phyloP scores from a whole-genome alignment of 1,140 invertebrate species.

The Schmidtea mediterranea region DNA sequence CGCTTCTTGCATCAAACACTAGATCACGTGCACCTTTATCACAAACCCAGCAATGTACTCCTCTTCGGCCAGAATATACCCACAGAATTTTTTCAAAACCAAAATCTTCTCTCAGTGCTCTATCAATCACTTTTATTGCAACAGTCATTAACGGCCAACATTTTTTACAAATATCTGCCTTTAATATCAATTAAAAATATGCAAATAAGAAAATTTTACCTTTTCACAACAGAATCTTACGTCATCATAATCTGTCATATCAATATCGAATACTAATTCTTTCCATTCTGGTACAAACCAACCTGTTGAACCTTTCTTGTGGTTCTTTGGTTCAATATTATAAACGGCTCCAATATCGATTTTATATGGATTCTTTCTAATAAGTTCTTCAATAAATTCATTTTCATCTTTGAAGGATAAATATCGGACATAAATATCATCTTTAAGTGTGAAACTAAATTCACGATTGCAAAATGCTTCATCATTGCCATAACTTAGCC shows the following conservation, averaged over 20 bases:
- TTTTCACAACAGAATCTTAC: conserved; percentile 47
- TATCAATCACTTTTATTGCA: conserved; percentile 64
- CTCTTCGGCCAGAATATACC: conserved; percentile 81
- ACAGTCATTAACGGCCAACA: conserved; percentile 92
- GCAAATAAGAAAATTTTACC: neutral
- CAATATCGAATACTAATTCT: conserved; percentile 94
- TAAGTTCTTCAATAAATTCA: conserved; percentile 51
- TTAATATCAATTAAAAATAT: no score
- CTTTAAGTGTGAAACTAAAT: conserved; percentile 73
- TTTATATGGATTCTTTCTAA: conserved; percentile 51
- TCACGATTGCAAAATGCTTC: conserved; percentile 37
- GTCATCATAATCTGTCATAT: conserved; percentile 97
- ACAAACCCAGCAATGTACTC: conserved; percentile 88
- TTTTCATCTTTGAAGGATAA: conserved; percentile 51
- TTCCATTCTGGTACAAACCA: conserved; percentile 34
- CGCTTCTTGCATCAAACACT: conserved; percentile 33
- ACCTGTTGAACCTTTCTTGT: conserved; percentile 31
- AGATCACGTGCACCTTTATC: conserved; percentile 52
- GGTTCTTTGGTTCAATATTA: conserved; percentile 35
- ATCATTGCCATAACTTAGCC: no score
- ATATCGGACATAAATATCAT: conserved; percentile 75
- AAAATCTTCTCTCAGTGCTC: conserved; percentile 59
- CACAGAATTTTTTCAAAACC: conserved; percentile 70
- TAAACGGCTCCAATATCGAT: conserved; percentile 90
- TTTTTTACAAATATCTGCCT: conserved; percentile 52